These are phyloP conservation scores for Hoplodrina blanda DNA, from an alignment of 2,888 invertebrate genomes.

Conservation along the genomic window DNA sequence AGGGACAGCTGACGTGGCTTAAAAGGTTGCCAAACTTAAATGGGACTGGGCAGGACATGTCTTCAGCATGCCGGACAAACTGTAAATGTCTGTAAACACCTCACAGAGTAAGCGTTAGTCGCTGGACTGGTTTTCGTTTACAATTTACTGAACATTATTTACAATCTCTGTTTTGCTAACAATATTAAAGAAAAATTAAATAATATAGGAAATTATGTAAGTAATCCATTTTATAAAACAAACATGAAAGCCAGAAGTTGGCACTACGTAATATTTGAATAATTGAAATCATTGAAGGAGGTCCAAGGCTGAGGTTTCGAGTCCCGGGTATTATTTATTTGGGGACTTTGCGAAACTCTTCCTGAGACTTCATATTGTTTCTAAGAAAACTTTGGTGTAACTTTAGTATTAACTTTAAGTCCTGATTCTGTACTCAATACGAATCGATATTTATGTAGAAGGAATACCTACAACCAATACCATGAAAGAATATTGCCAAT, in stretches of 20 bases:
- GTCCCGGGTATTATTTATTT: constrained; percentile 51
- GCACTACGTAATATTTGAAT: constrained; percentile 66
- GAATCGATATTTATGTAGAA: constrained; percentile 1
- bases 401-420: constrained; percentile 19
- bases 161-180: neutral
- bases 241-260: constrained; percentile 39
- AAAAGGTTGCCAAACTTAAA: no score
- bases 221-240: constrained; percentile 21
- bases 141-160: neutral
- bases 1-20: no score
- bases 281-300: constrained; percentile 61
- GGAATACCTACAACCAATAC: neutral
- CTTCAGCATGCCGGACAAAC: no score
- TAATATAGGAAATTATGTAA: constrained; percentile 1
- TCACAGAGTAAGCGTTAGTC: neutral
- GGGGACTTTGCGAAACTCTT: constrained; percentile 40
- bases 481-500: neutral
- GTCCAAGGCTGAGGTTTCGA: constrained; percentile 30
- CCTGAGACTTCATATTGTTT: constrained; percentile 30
- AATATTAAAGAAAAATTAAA: neutral
- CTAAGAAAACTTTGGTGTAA: constrained; percentile 32
- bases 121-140: neutral
- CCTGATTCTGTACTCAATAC: neutral
- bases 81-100: no score
- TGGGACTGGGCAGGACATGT: no score